Base-by-base conservation (phyloP, 2,797 vertebrate genomes). In the Enteromius argenteus region DNA sequence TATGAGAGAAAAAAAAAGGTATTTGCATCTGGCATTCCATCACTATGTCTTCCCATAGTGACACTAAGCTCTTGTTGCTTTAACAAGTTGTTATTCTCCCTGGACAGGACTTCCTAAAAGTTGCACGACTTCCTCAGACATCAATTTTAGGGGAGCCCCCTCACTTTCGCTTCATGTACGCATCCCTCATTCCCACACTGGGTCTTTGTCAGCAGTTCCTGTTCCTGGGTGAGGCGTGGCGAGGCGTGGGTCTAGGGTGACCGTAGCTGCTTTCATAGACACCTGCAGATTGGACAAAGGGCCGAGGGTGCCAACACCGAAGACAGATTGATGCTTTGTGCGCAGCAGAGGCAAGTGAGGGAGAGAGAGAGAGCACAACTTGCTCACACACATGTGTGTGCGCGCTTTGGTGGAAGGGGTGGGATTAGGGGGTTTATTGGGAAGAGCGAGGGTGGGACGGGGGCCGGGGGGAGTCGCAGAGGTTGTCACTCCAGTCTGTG, bases 311-410 rank as follows among this genome's bases (percentile, higher is more conserved):
- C 96, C 96, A 93, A 93, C 95, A 92, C 95, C 94, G 96, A 95
- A 96, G 97, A 97, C 97, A 99, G 97, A 99, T 98, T 99, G 98
- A 98, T 98, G 97, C 94, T 97, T 97, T 98, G 97, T 97, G 95
- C 94, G 88, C 88, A 86, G 87, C 90, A 81, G 79, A 86, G 91
- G 94, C 92, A 94, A 94, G 94, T 92, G 94, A 94, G 95, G 92
- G 93, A 94, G 96, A 93, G 95, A 94, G 96, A 93, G 95, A 93
- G 95, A 93, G 95, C 91, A 93, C 90, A 94, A 93, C 94, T 85
- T 90, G 85, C 87, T 72, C 27, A 13, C 51, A 87, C 68, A 60
- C 27, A 49, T 39, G 94, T 14, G 75, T 79, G 72, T 44, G 42
- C 92, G 95, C 93, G 94, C 93, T 94, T 93, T 93, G 91, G 92